phyloP scores from a whole-genome alignment of 2,888 invertebrate species.

The Cynaeus angustus region DNA sequence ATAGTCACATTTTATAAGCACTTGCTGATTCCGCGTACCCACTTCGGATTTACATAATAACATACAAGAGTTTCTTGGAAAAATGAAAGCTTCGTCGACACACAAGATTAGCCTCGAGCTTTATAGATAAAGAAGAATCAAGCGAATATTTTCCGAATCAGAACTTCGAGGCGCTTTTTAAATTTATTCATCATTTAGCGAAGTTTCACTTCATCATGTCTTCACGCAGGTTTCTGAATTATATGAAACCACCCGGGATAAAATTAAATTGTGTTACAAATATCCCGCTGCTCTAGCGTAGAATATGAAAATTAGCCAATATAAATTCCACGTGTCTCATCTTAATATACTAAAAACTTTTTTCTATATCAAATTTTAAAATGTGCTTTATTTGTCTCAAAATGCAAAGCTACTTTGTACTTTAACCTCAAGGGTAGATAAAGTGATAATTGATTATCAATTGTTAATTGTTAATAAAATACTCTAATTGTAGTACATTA shows the following conservation, averaged over 20 bases:
- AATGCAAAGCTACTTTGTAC: too few relatives aligned
- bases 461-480: too few relatives aligned
- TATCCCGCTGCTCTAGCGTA: conserved; percentile 35
- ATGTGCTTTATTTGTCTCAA: too few relatives aligned
- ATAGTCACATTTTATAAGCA: conserved; percentile 14
- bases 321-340: too few relatives aligned
- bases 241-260: conserved; percentile 38
- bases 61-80: not conserved
- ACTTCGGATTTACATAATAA: conserved; percentile 27
- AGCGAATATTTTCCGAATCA: conserved; percentile 13
- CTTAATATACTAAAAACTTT: too few relatives aligned
- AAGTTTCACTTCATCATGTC: conserved; percentile 16
- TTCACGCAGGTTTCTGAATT: conserved; percentile 27
- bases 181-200: conserved; percentile 20
- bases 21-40: conserved; percentile 15
- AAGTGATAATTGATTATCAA: too few relatives aligned
- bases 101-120: conserved; percentile 3
- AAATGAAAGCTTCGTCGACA: conserved; percentile 7
- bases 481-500: too few relatives aligned
- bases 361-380: too few relatives aligned
- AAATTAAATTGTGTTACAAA: conserved; percentile 42
- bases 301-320: conserved; percentile 49
- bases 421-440: too few relatives aligned
- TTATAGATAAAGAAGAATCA: conserved; percentile 20
- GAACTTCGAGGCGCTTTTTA: conserved; percentile 15